Percentiles rank a stretch among this genome's conserved stretches.
Evolutionary conservation across 2,113 vertebrate species (phyloP).

Genomic region (Cavia porcellus): DNA sequence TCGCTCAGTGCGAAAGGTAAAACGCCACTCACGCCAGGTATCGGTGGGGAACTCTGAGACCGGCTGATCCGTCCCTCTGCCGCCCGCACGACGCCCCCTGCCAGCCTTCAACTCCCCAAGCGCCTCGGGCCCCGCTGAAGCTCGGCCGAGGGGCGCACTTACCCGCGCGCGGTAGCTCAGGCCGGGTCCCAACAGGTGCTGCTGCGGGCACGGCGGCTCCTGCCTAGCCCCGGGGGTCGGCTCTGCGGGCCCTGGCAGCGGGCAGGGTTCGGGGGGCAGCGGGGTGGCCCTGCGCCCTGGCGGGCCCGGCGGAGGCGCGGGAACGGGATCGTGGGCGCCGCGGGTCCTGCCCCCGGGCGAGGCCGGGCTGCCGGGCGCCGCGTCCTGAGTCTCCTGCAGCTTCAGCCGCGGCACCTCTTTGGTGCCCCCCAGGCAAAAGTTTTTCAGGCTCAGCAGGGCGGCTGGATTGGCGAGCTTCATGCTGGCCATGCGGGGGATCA

Average conservation of each 20-base stretch:
- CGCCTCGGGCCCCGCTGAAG: not conserved
- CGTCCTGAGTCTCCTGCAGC: slow-evolving; percentile 84
- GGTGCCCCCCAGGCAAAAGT: slow-evolving; percentile 88
- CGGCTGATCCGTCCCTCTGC: not conserved
- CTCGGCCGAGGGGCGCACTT: slow-evolving; percentile 77
- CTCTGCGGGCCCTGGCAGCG: slow-evolving; percentile 59
- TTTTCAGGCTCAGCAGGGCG: slow-evolving; percentile 87
- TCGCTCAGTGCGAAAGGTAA: not conserved
- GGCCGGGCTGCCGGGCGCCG: slow-evolving; percentile 82
- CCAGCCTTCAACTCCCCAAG: not conserved
- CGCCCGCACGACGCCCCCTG: not conserved
- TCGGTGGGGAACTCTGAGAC: not conserved
- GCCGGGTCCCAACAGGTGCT: slow-evolving; percentile 80
- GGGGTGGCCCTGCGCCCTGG: slow-evolving; percentile 45
- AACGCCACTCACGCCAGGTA: not conserved
- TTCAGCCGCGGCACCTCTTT: slow-evolving; percentile 88
- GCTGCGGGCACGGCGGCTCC: slow-evolving; percentile 57
- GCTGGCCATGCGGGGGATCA: slow-evolving; percentile 93
- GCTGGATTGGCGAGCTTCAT: slow-evolving; percentile 91
- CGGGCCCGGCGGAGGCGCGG: slow-evolving; percentile 76
- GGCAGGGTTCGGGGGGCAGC: not conserved
- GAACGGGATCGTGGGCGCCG: slow-evolving; percentile 81
- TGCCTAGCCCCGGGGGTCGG: slow-evolving; percentile 52
- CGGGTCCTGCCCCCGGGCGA: slow-evolving; percentile 81
- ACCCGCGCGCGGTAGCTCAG: slow-evolving; percentile 88